Conservation (phyloP, 2,113 vertebrate species). For the Anguilla japonica region DNA sequence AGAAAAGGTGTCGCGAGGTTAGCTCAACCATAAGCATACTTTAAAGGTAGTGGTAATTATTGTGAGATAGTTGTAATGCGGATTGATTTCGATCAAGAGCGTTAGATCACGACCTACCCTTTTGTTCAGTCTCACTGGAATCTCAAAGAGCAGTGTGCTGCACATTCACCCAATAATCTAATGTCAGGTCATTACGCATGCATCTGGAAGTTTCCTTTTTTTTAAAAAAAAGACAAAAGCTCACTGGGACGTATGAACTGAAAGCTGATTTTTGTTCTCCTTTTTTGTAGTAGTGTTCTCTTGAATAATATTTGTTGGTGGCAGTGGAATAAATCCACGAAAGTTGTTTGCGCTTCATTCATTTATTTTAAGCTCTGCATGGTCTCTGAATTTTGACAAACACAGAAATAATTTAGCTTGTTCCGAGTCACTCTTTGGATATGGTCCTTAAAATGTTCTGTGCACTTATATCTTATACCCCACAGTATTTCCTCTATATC, state of each 20-base stretch:
- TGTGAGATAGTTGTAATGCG: neutral
- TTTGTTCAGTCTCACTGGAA: neutral
- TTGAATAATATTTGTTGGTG: neutral
- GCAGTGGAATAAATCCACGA: neutral
- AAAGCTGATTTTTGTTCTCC: neutral
- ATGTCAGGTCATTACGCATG: neutral
- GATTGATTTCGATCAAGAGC: neutral
- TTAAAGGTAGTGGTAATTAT: neutral
- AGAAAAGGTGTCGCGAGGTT: neutral
- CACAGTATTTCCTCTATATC: neutral
- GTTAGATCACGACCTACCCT: neutral
- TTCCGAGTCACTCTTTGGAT: neutral
- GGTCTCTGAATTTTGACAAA: neutral
- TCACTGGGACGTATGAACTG: neutral
- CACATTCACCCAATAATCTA: neutral
- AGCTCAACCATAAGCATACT: neutral
- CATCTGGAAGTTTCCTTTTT: neutral
- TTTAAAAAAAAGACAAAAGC: neutral
- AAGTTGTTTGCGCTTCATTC: slow-evolving; percentile 1
- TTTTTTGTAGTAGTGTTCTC: neutral
- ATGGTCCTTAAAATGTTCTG: neutral
- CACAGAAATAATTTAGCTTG: neutral
- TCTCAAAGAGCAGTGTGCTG: neutral
- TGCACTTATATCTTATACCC: neutral
- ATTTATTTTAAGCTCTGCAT: neutral